A percentile compares a stretch with the other conserved stretches of the same genome.
These are phyloP conservation scores for Pitangus sulphuratus DNA, from an alignment of 2,797 vertebrate genomes.

Conservation along the genomic window DNA sequence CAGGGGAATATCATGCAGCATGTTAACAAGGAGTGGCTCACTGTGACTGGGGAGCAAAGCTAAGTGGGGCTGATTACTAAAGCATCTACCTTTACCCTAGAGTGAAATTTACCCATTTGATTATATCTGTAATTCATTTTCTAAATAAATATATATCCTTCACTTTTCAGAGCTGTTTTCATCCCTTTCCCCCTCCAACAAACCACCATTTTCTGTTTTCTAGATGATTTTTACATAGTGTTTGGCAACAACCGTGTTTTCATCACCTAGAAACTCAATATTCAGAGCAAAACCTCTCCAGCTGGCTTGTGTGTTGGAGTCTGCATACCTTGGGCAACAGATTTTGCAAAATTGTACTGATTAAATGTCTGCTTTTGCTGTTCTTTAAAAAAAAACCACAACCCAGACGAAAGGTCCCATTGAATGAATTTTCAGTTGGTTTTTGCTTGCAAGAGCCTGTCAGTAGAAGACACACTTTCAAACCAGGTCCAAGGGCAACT, in stretches of 20 bases:
- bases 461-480: background rate
- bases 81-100: background rate
- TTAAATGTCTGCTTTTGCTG: background rate
- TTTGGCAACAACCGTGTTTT: slow-evolving; percentile 64
- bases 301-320: background rate
- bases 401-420: background rate
- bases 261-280: slow-evolving; percentile 49
- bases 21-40: background rate
- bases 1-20: background rate
- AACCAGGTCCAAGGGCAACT: fast-evolving
- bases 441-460: background rate
- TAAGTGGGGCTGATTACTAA: background rate
- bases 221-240: slow-evolving; percentile 38
- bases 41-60: background rate
- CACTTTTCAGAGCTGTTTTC: background rate
- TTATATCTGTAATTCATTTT: background rate
- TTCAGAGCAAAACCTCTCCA: slow-evolving; percentile 17
- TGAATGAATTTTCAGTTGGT: background rate
- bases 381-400: background rate
- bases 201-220: slow-evolving; percentile 65
- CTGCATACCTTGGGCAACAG: background rate
- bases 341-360: background rate
- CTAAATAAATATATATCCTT: background rate
- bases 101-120: background rate
- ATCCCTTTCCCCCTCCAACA: background rate